Conservation (phyloP, 2,888 invertebrate species). For the Tribolium freemani region DNA sequence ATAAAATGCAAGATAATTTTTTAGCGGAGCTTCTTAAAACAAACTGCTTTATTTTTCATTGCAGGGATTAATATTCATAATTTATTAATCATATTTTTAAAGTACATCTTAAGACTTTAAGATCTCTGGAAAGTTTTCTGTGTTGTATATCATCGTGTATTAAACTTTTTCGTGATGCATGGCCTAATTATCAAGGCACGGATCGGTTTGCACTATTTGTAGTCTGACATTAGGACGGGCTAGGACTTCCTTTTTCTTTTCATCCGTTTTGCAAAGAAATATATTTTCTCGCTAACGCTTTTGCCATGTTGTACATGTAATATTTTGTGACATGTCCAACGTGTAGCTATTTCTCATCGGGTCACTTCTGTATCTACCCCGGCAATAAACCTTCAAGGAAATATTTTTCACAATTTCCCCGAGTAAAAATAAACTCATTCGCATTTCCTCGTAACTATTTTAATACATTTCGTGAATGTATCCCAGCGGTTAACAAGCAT, state of each 20-base stretch:
- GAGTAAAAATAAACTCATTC: slow-evolving; percentile 8
- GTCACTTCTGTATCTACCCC: slow-evolving; percentile 57
- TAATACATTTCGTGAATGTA: slow-evolving; percentile 3
- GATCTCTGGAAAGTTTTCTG: slow-evolving; percentile 45
- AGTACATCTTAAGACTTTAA: slow-evolving; percentile 49
- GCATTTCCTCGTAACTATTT: neutral
- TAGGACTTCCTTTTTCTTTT: neutral
- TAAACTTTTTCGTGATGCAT: slow-evolving; percentile 35
- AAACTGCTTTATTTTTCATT: slow-evolving; percentile 51
- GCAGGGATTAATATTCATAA: slow-evolving; percentile 50
- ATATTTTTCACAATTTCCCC: slow-evolving; percentile 48
- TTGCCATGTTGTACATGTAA: slow-evolving; percentile 59
- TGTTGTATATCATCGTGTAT: slow-evolving; percentile 44
- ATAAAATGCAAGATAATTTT: slow-evolving; percentile 49
- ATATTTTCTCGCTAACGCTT: slow-evolving; percentile 49
- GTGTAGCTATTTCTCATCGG: slow-evolving; percentile 59
- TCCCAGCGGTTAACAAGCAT: slow-evolving; percentile 1
- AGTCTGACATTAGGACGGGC: neutral
- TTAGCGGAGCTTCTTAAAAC: slow-evolving; percentile 46
- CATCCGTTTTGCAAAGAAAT: slow-evolving; percentile 32
- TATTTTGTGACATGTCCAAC: slow-evolving; percentile 61
- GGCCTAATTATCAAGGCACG: slow-evolving; percentile 19
- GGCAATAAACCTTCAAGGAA: slow-evolving; percentile 51
- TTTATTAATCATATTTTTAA: slow-evolving; percentile 51
- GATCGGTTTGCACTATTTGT: neutral